A percentile compares a stretch with the other conserved stretches of the same genome.
These are phyloP conservation scores for Rhinolophus ferrumequinum DNA, from an alignment of 2,113 vertebrate genomes.

Conservation along the genomic window DNA sequence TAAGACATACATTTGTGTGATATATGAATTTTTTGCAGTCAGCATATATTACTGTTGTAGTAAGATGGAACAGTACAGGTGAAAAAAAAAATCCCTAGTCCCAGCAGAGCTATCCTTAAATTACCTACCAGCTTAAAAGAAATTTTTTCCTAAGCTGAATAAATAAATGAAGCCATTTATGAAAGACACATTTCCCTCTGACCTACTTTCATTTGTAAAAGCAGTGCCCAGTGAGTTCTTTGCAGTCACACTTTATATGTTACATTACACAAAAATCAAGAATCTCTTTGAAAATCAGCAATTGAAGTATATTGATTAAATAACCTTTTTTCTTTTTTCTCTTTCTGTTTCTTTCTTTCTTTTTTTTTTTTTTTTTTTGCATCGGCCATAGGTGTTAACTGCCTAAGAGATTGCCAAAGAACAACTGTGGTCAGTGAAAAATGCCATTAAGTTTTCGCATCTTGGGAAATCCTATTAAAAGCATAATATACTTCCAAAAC, in stretches of 20 bases:
- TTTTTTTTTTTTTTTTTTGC: background rate
- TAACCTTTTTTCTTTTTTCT: background rate
- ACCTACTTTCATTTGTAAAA: conserved; percentile 70
- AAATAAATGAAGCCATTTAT: conserved; percentile 71
- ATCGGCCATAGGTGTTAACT: background rate
- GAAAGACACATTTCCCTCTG: conserved; percentile 72
- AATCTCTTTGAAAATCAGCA: conserved; percentile 66
- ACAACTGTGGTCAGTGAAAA: conserved; percentile 56
- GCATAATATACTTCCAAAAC: background rate
- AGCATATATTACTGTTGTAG: conserved; percentile 27
- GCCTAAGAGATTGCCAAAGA: conserved; percentile 48
- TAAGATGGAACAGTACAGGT: background rate
- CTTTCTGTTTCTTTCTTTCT: background rate
- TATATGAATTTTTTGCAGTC: background rate
- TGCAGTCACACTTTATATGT: conserved; percentile 18
- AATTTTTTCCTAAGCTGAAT: conserved; percentile 65
- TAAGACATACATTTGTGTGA: background rate
- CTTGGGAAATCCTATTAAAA: conserved; percentile 59
- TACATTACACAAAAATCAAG: background rate
- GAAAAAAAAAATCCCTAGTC: conserved; percentile 45
- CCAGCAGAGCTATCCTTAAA: conserved; percentile 64
- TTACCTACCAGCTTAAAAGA: conserved; percentile 65
- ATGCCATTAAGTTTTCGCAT: conserved; percentile 32
- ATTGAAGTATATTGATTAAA: conserved; percentile 32
- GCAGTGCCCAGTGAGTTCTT: conserved; percentile 57